Percentiles rank a stretch among this genome's conserved stretches.
Conservation (phyloP, 2,797 vertebrate genomes). For the Philypnodon macrostomus region DNA sequence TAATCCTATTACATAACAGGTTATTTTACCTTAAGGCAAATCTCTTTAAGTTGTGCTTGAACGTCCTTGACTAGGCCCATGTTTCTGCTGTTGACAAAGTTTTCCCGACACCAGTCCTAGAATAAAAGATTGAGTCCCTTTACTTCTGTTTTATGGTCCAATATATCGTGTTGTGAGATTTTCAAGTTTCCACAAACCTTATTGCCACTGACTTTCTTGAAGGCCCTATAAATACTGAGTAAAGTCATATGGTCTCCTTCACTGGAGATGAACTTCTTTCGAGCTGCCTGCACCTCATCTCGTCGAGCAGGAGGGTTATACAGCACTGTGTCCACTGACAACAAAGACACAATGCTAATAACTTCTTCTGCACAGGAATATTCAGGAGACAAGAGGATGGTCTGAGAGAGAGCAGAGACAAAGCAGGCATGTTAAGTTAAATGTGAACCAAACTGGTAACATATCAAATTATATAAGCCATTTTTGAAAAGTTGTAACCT, state of each 20-base stretch:
- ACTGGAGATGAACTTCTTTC: slow-evolving; percentile 90
- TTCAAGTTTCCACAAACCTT: slow-evolving; percentile 72
- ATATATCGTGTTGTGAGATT: too few species aligned
- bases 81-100: slow-evolving; percentile 93
- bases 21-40: slow-evolving; percentile 90
- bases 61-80: slow-evolving; percentile 90
- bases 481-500: slow-evolving; percentile 74
- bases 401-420: slow-evolving; percentile 66
- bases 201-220: slow-evolving; percentile 84
- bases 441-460: neutral
- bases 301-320: slow-evolving; percentile 85
- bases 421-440: neutral
- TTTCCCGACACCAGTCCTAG: slow-evolving; percentile 96
- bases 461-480: neutral
- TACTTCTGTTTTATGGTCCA: too few species aligned
- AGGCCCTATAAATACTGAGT: slow-evolving; percentile 89
- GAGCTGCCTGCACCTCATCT: slow-evolving; percentile 84
- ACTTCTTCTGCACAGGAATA: slow-evolving; percentile 92
- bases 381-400: slow-evolving; percentile 88
- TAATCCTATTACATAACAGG: too few species aligned
- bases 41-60: slow-evolving; percentile 89
- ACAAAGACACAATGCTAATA: slow-evolving; percentile 87
- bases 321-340: slow-evolving; percentile 93
- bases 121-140: neutral
- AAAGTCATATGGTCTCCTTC: slow-evolving; percentile 94